phyloP scores from a whole-genome alignment of 2,888 invertebrate species.

The Atethmia centrago region DNA sequence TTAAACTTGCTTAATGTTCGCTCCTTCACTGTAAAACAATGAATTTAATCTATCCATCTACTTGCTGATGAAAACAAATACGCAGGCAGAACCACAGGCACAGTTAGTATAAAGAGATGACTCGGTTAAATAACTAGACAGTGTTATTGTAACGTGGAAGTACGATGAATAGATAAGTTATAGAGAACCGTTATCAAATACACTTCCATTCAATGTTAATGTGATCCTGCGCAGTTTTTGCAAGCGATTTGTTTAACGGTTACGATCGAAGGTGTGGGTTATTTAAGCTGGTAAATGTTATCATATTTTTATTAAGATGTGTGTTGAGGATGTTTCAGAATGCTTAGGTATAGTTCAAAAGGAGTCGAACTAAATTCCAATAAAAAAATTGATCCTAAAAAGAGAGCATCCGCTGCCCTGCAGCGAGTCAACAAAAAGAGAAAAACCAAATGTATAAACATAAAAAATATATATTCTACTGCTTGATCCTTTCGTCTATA shows the following conservation, averaged over 20 bases:
- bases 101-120: slow-evolving; percentile 4
- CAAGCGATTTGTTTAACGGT: slow-evolving; percentile 53
- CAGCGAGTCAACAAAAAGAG: background rate
- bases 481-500: background rate
- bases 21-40: too few species aligned
- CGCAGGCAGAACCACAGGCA: background rate
- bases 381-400: background rate
- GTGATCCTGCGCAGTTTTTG: slow-evolving; percentile 57
- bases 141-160: slow-evolving; percentile 43
- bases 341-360: too few species aligned
- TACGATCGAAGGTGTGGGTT: background rate
- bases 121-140: slow-evolving; percentile 32
- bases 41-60: too few species aligned
- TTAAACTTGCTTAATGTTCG: too few species aligned
- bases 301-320: too few species aligned
- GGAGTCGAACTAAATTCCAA: too few species aligned
- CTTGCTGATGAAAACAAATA: background rate
- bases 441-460: background rate
- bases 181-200: slow-evolving; percentile 46
- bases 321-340: too few species aligned
- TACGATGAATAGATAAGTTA: slow-evolving; percentile 39
- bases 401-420: background rate
- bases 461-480: background rate
- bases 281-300: background rate
- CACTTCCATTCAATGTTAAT: slow-evolving; percentile 57